Conservation (phyloP, 1,140 invertebrate genomes). For the Oedothorax gibbosus region DNA sequence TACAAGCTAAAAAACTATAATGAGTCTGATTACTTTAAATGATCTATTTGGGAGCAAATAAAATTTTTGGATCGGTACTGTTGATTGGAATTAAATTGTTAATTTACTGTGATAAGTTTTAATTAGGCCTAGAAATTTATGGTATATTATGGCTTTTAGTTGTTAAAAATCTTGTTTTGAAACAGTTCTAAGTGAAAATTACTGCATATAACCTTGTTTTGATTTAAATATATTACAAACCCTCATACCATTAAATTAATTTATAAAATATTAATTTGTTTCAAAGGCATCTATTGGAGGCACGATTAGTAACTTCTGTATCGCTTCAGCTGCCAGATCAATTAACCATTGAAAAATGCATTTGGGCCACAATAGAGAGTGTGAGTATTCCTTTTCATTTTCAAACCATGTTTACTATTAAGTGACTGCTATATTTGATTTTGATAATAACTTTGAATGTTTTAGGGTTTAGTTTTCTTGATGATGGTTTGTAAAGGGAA, state of each 20-base stretch:
- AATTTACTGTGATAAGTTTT: no score
- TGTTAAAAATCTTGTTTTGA: no score
- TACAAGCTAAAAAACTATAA: no score
- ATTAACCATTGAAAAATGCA: slow-evolving; percentile 8
- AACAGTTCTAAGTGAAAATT: no score
- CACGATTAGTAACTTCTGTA: slow-evolving; percentile 45
- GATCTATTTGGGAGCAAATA: no score
- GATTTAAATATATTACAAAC: no score
- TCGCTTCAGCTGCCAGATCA: slow-evolving; percentile 2
- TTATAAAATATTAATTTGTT: background rate
- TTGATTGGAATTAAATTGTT: no score
- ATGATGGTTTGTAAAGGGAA: background rate
- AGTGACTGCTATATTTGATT: background rate
- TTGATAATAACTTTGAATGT: background rate
- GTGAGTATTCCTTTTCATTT: background rate
- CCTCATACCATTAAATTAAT: background rate
- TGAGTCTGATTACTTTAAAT: no score
- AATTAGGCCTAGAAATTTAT: no score
- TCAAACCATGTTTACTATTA: background rate
- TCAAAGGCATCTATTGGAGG: slow-evolving; percentile 36
- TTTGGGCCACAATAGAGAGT: slow-evolving; percentile 53
- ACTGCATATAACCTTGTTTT: no score
- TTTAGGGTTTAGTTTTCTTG: slow-evolving; percentile 39
- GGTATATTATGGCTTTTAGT: no score
- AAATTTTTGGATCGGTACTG: no score